A percentile compares a stretch with the other conserved stretches of the same genome.
Evolutionary conservation across 2,797 vertebrate species (phyloP).

Genomic region (Urophycis tenuis): DNA sequence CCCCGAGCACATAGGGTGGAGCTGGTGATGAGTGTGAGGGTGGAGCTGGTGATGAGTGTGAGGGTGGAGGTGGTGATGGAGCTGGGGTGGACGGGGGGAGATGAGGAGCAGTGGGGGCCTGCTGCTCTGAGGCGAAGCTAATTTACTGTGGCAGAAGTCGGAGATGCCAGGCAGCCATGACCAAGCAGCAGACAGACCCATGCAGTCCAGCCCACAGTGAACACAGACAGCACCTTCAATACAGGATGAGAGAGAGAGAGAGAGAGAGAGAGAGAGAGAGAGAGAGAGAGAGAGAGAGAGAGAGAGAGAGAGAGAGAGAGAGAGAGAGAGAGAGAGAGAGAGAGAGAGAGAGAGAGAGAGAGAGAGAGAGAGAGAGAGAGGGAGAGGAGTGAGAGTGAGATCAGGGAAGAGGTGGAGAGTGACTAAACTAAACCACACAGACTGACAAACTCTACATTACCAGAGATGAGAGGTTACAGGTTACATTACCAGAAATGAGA

Average conservation of each 20-base stretch:
- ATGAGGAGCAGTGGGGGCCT: slow-evolving; percentile 24
- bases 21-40: not conserved
- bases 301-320: not conserved
- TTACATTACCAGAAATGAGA: too few relatives aligned
- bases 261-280: not conserved
- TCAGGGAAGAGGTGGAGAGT: too few relatives aligned
- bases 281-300: not conserved
- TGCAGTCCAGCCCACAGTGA: slow-evolving; percentile 52
- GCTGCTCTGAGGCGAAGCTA: slow-evolving; percentile 61
- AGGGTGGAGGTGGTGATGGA: not conserved
- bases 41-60: too few relatives aligned
- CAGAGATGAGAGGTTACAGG: too few relatives aligned
- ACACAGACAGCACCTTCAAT: slow-evolving; percentile 9
- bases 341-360: slow-evolving; percentile 8
- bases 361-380: not conserved
- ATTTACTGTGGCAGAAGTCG: slow-evolving; percentile 73
- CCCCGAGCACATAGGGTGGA: not conserved
- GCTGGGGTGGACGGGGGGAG: not conserved
- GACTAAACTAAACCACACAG: too few relatives aligned
- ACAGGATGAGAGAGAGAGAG: slow-evolving; percentile 8
- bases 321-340: not conserved
- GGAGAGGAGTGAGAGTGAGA: not conserved
- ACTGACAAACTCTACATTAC: too few relatives aligned
- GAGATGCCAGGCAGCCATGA: slow-evolving; percentile 69
- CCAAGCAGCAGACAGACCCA: slow-evolving; percentile 64